Evolutionary conservation across 1,140 invertebrate species (phyloP).

Genomic region (Reticulitermes speratus): DNA sequence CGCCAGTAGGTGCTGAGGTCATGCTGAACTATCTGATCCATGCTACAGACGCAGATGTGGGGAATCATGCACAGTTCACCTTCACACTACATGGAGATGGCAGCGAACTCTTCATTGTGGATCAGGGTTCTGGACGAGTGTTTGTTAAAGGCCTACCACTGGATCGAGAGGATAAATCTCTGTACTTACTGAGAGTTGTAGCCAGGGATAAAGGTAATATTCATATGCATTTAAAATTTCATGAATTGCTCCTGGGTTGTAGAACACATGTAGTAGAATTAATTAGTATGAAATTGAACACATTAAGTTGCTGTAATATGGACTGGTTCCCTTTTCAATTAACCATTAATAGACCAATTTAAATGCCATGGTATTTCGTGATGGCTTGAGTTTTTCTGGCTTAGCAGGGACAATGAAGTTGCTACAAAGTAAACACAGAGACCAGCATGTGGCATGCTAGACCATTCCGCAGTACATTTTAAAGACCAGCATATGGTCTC

Average conservation of each 20-base stretch:
- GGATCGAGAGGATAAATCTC: constrained; percentile 70
- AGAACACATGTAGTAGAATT: neutral
- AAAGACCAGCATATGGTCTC: too few relatives aligned
- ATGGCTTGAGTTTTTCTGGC: too few relatives aligned
- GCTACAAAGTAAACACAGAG: too few relatives aligned
- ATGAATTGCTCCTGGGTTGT: neutral
- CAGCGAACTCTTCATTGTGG: constrained; percentile 72
- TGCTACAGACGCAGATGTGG: constrained; percentile 76
- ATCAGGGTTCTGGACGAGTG: constrained; percentile 64
- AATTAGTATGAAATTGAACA: too few relatives aligned
- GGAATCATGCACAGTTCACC: constrained; percentile 70
- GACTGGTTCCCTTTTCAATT: neutral
- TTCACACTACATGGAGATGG: constrained; percentile 73
- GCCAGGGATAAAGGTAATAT: constrained; percentile 64
- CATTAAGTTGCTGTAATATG: too few relatives aligned
- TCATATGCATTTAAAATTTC: neutral
- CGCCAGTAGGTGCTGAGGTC: constrained; percentile 67
- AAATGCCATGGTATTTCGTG: too few relatives aligned
- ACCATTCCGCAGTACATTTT: too few relatives aligned
- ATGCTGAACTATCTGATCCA: constrained; percentile 60
- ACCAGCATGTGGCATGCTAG: too few relatives aligned
- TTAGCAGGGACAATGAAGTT: too few relatives aligned
- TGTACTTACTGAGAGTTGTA: constrained; percentile 68
- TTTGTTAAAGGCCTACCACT: constrained; percentile 58
- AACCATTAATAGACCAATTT: too few relatives aligned